phyloP scores from a whole-genome alignment of 2,888 invertebrate genomes.

The Panzeria rudis region DNA sequence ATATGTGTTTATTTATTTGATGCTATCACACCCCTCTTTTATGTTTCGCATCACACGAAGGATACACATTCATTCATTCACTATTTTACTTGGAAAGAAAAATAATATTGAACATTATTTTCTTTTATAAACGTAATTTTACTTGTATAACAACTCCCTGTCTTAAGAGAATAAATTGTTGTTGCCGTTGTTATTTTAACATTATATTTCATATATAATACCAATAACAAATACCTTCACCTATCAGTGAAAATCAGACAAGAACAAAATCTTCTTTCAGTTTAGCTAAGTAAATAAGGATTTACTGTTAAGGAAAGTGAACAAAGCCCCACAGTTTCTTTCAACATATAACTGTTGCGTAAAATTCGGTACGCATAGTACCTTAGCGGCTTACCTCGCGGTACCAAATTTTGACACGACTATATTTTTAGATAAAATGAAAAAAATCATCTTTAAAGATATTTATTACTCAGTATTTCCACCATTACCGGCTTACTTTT shows the following conservation, averaged over 20 bases:
- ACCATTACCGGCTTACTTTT: too few species aligned
- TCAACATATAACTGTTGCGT: too few species aligned
- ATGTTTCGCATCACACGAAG: slow-evolving; percentile 33
- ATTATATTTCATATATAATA: slow-evolving; percentile 42
- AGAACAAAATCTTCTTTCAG: neutral
- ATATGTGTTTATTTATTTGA: slow-evolving; percentile 66
- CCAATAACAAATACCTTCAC: slow-evolving; percentile 32
- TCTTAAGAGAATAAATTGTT: slow-evolving; percentile 61
- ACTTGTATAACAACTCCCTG: slow-evolving; percentile 36
- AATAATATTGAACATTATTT: slow-evolving; percentile 30
- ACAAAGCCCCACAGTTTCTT: too few species aligned
- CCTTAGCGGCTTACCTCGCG: too few species aligned
- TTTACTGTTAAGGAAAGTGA: neutral
- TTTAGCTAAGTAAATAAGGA: neutral
- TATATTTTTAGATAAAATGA: too few species aligned
- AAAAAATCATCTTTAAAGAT: too few species aligned
- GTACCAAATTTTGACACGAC: too few species aligned
- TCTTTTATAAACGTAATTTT: slow-evolving; percentile 55
- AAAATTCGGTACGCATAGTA: too few species aligned
- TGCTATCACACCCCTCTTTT: slow-evolving; percentile 54
- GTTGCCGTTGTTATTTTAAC: slow-evolving; percentile 26
- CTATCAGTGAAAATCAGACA: neutral
- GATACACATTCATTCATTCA: slow-evolving; percentile 27
- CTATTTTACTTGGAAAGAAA: neutral
- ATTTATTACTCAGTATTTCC: too few species aligned